phyloP scores from a whole-genome alignment of 1,140 invertebrate species.

The Hesperophylax magnus region DNA sequence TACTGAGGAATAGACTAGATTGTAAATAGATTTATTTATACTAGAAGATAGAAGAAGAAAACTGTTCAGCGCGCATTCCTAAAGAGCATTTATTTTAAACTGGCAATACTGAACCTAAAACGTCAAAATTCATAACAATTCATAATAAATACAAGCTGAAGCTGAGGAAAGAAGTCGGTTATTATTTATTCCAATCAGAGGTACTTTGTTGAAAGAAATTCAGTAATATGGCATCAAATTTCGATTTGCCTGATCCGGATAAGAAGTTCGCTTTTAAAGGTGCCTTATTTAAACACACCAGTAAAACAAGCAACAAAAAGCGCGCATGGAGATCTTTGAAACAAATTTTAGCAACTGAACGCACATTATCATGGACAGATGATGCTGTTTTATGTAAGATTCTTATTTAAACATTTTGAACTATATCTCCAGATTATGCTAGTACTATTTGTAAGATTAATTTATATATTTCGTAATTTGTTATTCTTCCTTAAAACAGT shows the following conservation, averaged over 20 bases:
- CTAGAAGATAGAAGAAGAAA: too few species aligned
- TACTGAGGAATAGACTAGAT: background rate
- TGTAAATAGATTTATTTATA: background rate
- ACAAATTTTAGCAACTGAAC: conserved; percentile 83
- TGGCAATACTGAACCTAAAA: too few species aligned
- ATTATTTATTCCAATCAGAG: background rate
- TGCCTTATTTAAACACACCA: conserved; percentile 52
- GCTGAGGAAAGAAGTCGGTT: background rate
- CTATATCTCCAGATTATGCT: background rate
- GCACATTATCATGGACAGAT: conserved; percentile 78
- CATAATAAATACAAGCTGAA: too few species aligned
- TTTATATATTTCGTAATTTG: too few species aligned
- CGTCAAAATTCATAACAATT: too few species aligned
- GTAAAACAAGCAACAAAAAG: conserved; percentile 75
- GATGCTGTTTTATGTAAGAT: conserved; percentile 79
- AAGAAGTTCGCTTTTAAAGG: conserved; percentile 55
- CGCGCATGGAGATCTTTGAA: conserved; percentile 84
- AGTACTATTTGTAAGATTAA: too few species aligned
- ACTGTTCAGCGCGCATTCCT: too few species aligned
- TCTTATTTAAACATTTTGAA: background rate
- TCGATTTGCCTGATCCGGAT: conserved; percentile 41
- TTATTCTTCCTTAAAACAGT: too few species aligned
- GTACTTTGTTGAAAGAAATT: background rate
- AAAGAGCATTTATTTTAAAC: too few species aligned
- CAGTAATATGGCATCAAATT: conserved; percentile 36